Percentiles rank a stretch among this genome's conserved stretches.
phyloP scores from a whole-genome alignment of 2,888 invertebrate species.

The Agriopis aurantiaria region DNA sequence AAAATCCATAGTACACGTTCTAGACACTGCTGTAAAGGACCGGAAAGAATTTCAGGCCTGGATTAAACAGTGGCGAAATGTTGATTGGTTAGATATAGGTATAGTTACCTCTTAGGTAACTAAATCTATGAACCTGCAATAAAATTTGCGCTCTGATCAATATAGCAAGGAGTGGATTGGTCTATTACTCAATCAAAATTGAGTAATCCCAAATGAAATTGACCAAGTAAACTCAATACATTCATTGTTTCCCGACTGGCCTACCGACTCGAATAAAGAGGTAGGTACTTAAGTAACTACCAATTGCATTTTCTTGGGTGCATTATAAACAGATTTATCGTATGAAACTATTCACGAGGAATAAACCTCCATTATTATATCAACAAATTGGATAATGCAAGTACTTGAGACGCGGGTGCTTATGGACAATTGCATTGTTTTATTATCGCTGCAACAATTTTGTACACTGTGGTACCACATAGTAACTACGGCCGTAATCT shows the following conservation, averaged over 20 bases:
- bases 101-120: too few relatives aligned
- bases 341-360: constrained; percentile 9
- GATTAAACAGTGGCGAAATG: too few relatives aligned
- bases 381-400: constrained; percentile 33
- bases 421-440: constrained; percentile 30
- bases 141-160: too few relatives aligned
- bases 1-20: too few relatives aligned
- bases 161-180: too few relatives aligned
- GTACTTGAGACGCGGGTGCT: constrained; percentile 22
- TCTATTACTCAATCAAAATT: not conserved
- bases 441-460: constrained; percentile 15
- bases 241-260: constrained; percentile 6
- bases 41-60: too few relatives aligned
- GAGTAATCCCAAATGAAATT: constrained; percentile 7
- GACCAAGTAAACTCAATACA: constrained; percentile 10
- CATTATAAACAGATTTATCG: not conserved
- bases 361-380: constrained; percentile 23
- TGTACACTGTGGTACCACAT: constrained; percentile 3
- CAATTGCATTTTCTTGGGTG: constrained; percentile 1
- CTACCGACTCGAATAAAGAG: not conserved
- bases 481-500: constrained; percentile 28
- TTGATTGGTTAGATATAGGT: too few relatives aligned
- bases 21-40: too few relatives aligned
- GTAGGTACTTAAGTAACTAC: not conserved
- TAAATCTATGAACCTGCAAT: too few relatives aligned